Percentiles rank a stretch among this genome's conserved stretches.
These are phyloP conservation scores for Hippopotamus amphibius DNA, from an alignment of 2,113 vertebrate genomes.

Conservation along the genomic window DNA sequence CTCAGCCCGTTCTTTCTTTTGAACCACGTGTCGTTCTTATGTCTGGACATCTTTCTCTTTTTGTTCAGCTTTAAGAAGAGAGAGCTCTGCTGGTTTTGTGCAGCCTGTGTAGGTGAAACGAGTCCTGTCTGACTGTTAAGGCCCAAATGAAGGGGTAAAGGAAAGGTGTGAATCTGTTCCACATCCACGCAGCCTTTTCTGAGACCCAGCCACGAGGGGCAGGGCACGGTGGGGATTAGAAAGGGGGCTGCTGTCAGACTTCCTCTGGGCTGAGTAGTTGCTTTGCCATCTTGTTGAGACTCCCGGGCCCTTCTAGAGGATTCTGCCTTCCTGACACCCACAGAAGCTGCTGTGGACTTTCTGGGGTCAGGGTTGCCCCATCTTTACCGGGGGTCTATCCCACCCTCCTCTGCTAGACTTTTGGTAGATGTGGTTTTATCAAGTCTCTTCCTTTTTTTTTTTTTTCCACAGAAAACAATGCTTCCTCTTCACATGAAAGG, in stretches of 20 bases:
- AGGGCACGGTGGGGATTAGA: background rate
- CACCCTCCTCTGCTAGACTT: background rate
- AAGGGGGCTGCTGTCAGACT: background rate
- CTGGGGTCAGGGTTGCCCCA: background rate
- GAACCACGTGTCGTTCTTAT: background rate
- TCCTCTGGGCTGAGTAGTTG: background rate
- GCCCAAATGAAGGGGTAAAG: background rate
- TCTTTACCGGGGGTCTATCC: background rate
- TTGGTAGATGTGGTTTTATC: background rate
- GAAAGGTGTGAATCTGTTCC: constrained; percentile 12
- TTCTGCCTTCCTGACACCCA: background rate
- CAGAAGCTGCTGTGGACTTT: background rate
- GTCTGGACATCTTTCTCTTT: background rate
- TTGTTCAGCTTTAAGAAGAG: background rate
- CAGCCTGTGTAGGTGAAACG: background rate
- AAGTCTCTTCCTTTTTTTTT: background rate
- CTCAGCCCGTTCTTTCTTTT: background rate
- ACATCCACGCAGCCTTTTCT: background rate
- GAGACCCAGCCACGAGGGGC: background rate
- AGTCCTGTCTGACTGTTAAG: constrained; percentile 7
- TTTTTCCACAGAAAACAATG: background rate
- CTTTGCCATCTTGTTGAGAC: background rate
- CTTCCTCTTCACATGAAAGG: background rate
- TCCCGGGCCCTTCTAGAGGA: background rate
- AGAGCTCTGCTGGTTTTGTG: background rate